Percentiles rank a stretch among this genome's conserved stretches.
These are phyloP conservation scores for Pogonus chalceus DNA, from an alignment of 1,140 invertebrate genomes.

Conservation along the genomic window DNA sequence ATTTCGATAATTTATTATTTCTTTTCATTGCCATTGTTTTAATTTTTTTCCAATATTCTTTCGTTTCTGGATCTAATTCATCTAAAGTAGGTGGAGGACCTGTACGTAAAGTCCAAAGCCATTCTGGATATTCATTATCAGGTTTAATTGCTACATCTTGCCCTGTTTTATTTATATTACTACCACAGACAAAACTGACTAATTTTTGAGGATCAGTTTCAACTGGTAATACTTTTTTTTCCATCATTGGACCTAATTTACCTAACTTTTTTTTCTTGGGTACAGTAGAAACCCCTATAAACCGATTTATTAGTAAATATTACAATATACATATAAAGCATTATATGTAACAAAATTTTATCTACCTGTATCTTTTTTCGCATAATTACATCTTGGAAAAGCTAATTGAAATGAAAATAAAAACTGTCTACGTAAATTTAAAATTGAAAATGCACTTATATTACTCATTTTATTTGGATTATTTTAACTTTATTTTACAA, in stretches of 20 bases:
- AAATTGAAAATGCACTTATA: background rate
- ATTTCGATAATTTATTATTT: constrained; percentile 48
- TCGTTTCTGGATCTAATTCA: constrained; percentile 68
- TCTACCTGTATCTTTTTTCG: constrained; percentile 21
- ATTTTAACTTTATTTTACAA: background rate
- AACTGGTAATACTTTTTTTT: constrained; percentile 68
- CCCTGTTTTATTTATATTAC: constrained; percentile 66
- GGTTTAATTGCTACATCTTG: constrained; percentile 75
- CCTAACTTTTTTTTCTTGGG: constrained; percentile 45
- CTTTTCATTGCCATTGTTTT: constrained; percentile 47
- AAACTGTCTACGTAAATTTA: background rate
- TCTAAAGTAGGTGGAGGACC: constrained; percentile 49
- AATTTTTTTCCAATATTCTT: constrained; percentile 69
- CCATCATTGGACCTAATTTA: constrained; percentile 44
- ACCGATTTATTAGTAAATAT: constrained; percentile 24
- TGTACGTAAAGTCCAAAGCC: constrained; percentile 72
- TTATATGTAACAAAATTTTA: constrained; percentile 8
- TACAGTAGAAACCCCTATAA: constrained; percentile 22
- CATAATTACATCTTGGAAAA: constrained; percentile 21
- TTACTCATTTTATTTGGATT: background rate
- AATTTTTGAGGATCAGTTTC: constrained; percentile 78
- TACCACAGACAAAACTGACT: constrained; percentile 74
- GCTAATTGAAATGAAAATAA: constrained; percentile 14
- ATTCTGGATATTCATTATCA: constrained; percentile 86
- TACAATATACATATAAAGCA: background rate